Evolutionary conservation across 2,888 invertebrate genomes (phyloP).

Genomic region (Campoletis raptor): DNA sequence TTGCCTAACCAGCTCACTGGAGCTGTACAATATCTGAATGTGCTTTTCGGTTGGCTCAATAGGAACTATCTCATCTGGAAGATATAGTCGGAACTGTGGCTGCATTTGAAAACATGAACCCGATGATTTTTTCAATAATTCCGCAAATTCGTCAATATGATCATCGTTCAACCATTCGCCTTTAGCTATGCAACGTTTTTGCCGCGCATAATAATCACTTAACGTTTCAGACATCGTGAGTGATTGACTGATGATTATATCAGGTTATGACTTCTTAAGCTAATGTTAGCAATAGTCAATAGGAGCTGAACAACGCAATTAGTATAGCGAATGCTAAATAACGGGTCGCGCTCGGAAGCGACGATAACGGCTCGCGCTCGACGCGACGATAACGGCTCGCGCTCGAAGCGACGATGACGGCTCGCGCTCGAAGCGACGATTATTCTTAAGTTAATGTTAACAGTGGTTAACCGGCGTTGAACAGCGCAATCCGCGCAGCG

Average conservation of each 20-base stretch:
- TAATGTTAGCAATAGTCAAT: not conserved
- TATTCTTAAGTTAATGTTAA: no score
- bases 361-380: no score
- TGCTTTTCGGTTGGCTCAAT: conserved; percentile 48
- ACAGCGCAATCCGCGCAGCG: no score
- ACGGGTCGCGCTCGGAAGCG: not conserved
- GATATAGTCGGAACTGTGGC: not conserved
- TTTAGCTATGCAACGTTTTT: no score
- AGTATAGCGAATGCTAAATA: not conserved
- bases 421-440: no score
- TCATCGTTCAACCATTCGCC: conserved; percentile 39
- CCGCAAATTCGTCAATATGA: conserved; percentile 50
- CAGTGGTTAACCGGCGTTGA: no score
- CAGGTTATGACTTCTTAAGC: no score
- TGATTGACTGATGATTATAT: not conserved
- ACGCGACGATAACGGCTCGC: no score
- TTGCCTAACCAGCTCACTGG: not conserved
- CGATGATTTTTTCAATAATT: conserved; percentile 34
- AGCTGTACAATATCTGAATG: conserved; percentile 65
- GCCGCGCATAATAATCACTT: no score
- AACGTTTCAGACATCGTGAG: not conserved
- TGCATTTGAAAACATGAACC: conserved; percentile 38
- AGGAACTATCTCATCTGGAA: conserved; percentile 49
- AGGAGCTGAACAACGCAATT: not conserved
- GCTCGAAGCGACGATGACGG: no score